Evolutionary conservation across 2,888 invertebrate species (phyloP), one percentile per base, ranked within the genome.

Genomic region (Eurytoma californica): DNA sequence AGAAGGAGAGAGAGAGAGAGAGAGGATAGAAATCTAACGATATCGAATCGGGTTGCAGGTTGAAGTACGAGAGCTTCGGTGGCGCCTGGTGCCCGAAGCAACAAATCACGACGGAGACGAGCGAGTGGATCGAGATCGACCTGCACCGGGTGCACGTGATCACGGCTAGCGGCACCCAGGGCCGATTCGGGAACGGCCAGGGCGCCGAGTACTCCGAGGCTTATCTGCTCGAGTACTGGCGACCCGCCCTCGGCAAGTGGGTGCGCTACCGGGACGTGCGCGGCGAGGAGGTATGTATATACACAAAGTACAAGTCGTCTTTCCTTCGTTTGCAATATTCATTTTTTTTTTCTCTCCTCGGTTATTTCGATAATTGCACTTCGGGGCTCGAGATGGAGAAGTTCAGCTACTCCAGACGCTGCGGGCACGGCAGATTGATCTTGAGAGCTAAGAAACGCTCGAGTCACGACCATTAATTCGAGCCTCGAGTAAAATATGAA

Each of bases 31-130:
- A 39, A 39, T 39, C 39, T 39, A 39, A 39, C 39, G 39, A 39
- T 39, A 39, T 39, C 39, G 39, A 24, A 39, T 4, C 39, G 7
- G 63, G 39, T 91, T 91, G 47, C 93, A 97, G 97, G 90, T 92
- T 97, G 84, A 94, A 95, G 83, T 94, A 94, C 85, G 97, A 97
- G 88, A 92, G 93, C 83, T 94, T 94, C 86, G 96, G 97, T 16
- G 97, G 97, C 65, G 97, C 97, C 0, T 98, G 97, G 98, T 98
- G 98, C 91, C 97, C 98, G 14, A 94, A 94, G 90, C 92, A 93
- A 70, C 94, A 94, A 89, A 95, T 96, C 86, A 95, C 95, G 30
- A 93, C 94, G n/a, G 95, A 95, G 85, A 92, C 94, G 3, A 92
- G 92, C 80, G 95, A 95, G 90, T 95, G 95, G 95, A 91, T 95